Base-by-base conservation (phyloP, 2,888 invertebrate genomes). In the Drosophila nr. fundita region DNA sequence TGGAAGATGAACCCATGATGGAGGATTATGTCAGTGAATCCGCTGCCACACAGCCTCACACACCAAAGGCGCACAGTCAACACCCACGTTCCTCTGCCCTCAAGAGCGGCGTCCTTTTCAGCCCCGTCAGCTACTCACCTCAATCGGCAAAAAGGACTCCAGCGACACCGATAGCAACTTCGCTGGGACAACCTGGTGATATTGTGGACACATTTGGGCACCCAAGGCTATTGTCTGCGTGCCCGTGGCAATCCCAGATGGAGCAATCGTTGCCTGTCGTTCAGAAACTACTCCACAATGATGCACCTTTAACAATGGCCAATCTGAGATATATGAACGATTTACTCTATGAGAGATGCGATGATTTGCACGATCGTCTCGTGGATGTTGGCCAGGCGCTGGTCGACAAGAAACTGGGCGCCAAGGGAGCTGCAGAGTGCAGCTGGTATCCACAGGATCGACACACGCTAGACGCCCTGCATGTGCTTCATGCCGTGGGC, bases 151-250 rank as follows among this genome's bases (percentile, higher is more conserved):
- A 83, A 3, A 59, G 52, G 1, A 68, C 66, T 21, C 50, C 69
- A 30, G 27, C 42, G 2, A 13, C 70, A n/a, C 53, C 54, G 1
- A 50, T 67, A 30, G 36, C 58, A 10, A 10, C 52, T 10, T 58
- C 60, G 7, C 32, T 59, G 0, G 90, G 89, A 11, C 42, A 83
- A 58, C 94, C 95, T 49, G 96, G 96, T 3, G 94, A 95, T 60
- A 94, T 95, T 18, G 94, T 96, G 29, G 94, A 94, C 83, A 94
- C 94, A 4, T 95, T 94, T 88, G 95, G 95, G 2, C 94, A 94
- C 80, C 94, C 95, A n/a, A 92, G 93, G 68, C 90, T 94, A 24
- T 87, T 95, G 65, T 92, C 94, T 7, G 79, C 82, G 24, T 87
- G 89, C 40, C 82, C 82, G 7, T 93, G 93, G 93, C 82, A 89